Base-by-base conservation (phyloP, 1,140 invertebrate species). In the Pogonomyrmex barbatus region DNA sequence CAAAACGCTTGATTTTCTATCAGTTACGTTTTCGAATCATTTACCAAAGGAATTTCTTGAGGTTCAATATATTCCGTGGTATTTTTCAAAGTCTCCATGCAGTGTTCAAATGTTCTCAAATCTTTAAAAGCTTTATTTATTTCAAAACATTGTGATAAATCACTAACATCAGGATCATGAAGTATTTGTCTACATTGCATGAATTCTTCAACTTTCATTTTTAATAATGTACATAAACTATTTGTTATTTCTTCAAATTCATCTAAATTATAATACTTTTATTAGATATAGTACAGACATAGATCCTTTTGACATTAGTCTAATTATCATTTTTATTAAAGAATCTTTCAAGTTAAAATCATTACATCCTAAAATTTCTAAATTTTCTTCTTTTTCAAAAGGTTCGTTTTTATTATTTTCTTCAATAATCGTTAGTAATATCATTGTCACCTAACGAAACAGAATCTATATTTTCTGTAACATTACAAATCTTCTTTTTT, bases 291-390 rank as follows among this genome's bases (percentile, higher is more conserved):
- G 24, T 24, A 24, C 36, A 2, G 71, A 58, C 9, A 75, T 36
- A 10, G 52, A 5, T 14, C 12, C 33, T 56, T 73, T 73, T n/a
- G 52, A 73, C 39, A 56, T 14, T 9, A 73, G 10, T 36, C 33
- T 73, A 73, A 73, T 73, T 73, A 73, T 73, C 17, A 73, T 12
- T 17, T 14, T 73, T 54, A 56, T 39, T 30, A 73, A 6, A 39
- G 70, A 54, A 10, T 54, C 3, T 56, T 17, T 73, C 17, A 73
- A 54, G 17, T 73, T 73, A n/a, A 73, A 73, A 67, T 42, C 24
- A 17, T 70, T 45, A 70, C 50, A 8, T 70, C 33, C 10, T 52
- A 70, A 8, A 2, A 30, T 0, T 2, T 70, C 12, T 33, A 33
- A 24, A 70, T 70, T 52, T 33, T 70, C 10, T 70, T 70, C 5